Evolutionary conservation across 2,888 invertebrate species (phyloP).

Genomic region (Caenorhabditis sinica): DNA sequence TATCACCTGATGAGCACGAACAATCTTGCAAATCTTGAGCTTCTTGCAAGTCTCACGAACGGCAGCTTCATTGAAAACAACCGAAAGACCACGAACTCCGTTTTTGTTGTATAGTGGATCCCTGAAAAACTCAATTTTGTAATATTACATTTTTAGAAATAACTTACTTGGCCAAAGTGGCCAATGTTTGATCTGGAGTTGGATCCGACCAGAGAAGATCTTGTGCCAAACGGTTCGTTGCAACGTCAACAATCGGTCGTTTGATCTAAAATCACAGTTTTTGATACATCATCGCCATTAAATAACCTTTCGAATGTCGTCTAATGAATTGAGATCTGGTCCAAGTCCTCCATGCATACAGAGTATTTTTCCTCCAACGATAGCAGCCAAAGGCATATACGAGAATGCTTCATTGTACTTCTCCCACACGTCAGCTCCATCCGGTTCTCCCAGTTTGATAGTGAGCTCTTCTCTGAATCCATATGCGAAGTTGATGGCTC

Average conservation of each 20-base stretch:
- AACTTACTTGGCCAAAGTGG: not conserved
- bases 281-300: not conserved
- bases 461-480: constrained; percentile 62
- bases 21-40: constrained; percentile 51
- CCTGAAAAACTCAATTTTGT: constrained; percentile 1
- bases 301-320: constrained; percentile 49
- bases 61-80: constrained; percentile 55
- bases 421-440: constrained; percentile 55
- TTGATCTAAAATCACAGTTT: constrained; percentile 56
- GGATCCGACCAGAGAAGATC: constrained; percentile 70
- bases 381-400: constrained; percentile 59
- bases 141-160: too few relatives aligned
- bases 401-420: constrained; percentile 65
- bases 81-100: constrained; percentile 52
- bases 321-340: constrained; percentile 35
- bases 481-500: constrained; percentile 68
- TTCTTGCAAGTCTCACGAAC: constrained; percentile 48
- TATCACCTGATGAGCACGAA: constrained; percentile 66
- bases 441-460: constrained; percentile 31
- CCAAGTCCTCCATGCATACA: constrained; percentile 72
- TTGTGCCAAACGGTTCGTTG: constrained; percentile 23
- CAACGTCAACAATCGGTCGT: constrained; percentile 52
- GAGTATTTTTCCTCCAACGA: constrained; percentile 56
- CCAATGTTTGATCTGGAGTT: constrained; percentile 7
- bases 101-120: constrained; percentile 28